Conservation (phyloP, 2,113 vertebrate species). For the Oostethus manadensis region DNA sequence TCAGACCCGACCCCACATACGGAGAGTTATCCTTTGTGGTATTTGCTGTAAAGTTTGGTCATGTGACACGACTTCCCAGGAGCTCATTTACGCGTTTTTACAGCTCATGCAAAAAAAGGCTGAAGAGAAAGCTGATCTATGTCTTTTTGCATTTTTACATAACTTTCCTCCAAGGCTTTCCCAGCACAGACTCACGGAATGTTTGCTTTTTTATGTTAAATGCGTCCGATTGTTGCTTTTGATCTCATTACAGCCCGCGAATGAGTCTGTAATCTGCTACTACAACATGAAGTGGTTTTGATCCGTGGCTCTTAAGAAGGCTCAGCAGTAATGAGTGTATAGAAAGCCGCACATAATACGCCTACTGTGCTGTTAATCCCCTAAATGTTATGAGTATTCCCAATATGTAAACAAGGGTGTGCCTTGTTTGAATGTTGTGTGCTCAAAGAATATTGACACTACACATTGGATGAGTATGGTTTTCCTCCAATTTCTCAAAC, state of each 20-base stretch:
- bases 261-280: neutral
- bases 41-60: no score
- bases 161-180: neutral
- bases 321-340: neutral
- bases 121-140: no score
- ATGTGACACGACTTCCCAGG: no score
- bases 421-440: constrained; percentile 6
- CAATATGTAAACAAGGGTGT: constrained; percentile 28
- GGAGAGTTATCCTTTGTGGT: no score
- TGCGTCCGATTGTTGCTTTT: constrained; percentile 5
- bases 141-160: no score
- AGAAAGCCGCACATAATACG: neutral
- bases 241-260: neutral
- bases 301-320: neutral
- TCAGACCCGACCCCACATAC: constrained; percentile 2
- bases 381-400: constrained; percentile 21
- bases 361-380: neutral
- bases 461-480: neutral
- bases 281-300: constrained; percentile 14
- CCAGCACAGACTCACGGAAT: neutral
- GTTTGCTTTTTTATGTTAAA: neutral
- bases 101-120: no score
- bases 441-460: constrained; percentile 20
- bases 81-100: no score
- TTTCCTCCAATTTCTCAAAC: neutral